Evolutionary conservation across 2,888 invertebrate genomes (phyloP).

Genomic region (Drosophila stalkeri): DNA sequence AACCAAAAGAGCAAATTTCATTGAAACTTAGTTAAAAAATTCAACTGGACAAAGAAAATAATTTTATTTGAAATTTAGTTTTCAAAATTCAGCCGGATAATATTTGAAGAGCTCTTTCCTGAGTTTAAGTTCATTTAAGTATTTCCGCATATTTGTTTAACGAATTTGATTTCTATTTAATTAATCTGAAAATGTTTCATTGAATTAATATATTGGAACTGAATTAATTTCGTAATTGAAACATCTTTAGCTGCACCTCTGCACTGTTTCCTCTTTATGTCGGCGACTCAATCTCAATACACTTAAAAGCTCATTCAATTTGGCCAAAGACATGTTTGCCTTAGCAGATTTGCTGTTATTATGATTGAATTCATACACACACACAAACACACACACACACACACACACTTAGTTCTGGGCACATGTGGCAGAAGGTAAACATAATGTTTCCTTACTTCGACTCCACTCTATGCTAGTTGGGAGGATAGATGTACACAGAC

Average conservation of each 20-base stretch:
- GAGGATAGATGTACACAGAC: constrained; percentile 22
- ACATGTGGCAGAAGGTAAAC: constrained; percentile 40
- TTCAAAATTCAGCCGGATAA: too few species aligned
- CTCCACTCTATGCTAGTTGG: constrained; percentile 8
- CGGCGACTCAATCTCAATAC: constrained; percentile 60
- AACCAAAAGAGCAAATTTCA: not conserved
- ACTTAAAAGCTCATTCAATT: constrained; percentile 79
- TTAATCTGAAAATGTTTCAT: constrained; percentile 1
- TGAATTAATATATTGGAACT: constrained; percentile 22
- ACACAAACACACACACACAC: constrained; percentile 17
- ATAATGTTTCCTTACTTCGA: constrained; percentile 37
- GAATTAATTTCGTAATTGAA: constrained; percentile 60
- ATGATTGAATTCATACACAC: constrained; percentile 64
- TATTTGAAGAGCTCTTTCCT: not conserved
- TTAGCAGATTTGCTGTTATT: constrained; percentile 70
- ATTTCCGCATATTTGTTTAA: not conserved
- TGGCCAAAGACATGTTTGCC: constrained; percentile 68
- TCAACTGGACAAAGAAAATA: not conserved
- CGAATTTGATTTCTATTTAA: not conserved
- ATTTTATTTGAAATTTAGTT: too few species aligned
- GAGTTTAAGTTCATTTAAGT: not conserved
- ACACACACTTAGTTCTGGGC: not conserved
- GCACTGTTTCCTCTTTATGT: constrained; percentile 6
- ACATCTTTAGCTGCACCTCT: constrained; percentile 16
- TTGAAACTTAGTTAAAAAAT: not conserved